These are phyloP conservation scores for Crematogaster levior DNA, from an alignment of 2,888 invertebrate genomes.

Conservation along the genomic window DNA sequence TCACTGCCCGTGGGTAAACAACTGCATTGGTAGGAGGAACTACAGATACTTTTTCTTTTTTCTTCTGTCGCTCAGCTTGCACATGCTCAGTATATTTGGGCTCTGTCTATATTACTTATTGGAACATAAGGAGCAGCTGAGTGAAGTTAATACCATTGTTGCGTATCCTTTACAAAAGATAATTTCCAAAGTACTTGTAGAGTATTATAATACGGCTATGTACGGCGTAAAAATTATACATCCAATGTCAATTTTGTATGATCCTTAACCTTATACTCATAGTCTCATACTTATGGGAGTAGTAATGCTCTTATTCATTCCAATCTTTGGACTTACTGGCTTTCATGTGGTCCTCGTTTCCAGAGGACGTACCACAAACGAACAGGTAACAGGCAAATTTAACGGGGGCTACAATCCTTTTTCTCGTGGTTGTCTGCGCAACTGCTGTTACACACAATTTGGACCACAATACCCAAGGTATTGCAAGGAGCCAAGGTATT, in stretches of 20 bases:
- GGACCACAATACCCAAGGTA: slow-evolving; percentile 99
- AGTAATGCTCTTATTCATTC: slow-evolving; percentile 96
- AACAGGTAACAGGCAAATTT: slow-evolving; percentile 99
- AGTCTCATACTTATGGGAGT: slow-evolving; percentile 97
- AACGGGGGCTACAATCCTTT: slow-evolving; percentile 99
- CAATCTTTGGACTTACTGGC: slow-evolving; percentile 98
- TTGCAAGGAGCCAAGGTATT: slow-evolving; percentile 27
- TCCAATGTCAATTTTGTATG: slow-evolving; percentile 22
- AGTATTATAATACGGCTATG: neutral
- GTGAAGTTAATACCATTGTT: slow-evolving; percentile 93
- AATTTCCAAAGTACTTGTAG: slow-evolving; percentile 49
- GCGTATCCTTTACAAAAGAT: slow-evolving; percentile 91
- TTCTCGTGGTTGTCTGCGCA: slow-evolving; percentile 97
- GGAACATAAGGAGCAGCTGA: slow-evolving; percentile 92
- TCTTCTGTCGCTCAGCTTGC: slow-evolving; percentile 97
- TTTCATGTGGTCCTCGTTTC: slow-evolving; percentile 99
- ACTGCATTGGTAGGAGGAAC: slow-evolving; percentile 98
- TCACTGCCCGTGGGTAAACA: slow-evolving; percentile 99
- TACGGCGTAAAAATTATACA: neutral
- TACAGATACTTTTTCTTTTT: slow-evolving; percentile 99
- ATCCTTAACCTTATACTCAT: slow-evolving; percentile 81
- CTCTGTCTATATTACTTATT: slow-evolving; percentile 97
- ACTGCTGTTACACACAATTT: slow-evolving; percentile 98
- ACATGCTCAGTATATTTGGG: slow-evolving; percentile 99
- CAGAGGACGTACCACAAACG: slow-evolving; percentile 98